Percentiles rank a stretch among this genome's conserved stretches.
These are phyloP conservation scores for Rhodeus uyekii DNA, from an alignment of 2,797 vertebrate genomes.

Conservation along the genomic window DNA sequence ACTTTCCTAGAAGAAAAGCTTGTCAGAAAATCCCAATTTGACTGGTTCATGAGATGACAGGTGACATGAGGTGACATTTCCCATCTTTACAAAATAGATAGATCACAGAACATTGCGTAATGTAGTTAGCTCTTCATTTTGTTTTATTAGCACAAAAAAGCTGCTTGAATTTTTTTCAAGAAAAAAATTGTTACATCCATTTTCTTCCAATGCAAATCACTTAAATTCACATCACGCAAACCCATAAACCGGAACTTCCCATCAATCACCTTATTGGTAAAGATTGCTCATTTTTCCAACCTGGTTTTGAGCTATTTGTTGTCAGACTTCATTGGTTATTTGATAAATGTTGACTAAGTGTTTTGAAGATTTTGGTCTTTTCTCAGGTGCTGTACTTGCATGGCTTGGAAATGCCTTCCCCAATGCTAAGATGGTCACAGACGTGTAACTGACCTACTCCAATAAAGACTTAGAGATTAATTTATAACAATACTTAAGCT, in stretches of 20 bases:
- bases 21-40: background rate
- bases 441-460: background rate
- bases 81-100: background rate
- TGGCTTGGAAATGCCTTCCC: background rate
- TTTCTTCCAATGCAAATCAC: background rate
- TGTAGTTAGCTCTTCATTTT: background rate
- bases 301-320: background rate
- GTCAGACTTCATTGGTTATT: background rate
- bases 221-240: background rate
- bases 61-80: no score
- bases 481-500: background rate
- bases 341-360: background rate
- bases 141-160: background rate
- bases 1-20: background rate
- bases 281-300: background rate
- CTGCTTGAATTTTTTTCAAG: background rate
- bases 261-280: background rate
- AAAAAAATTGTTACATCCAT: background rate
- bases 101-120: background rate
- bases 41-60: background rate
- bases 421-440: background rate
- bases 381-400: background rate
- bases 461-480: background rate
- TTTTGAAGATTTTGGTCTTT: background rate
- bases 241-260: background rate